Conservation (phyloP, 2,797 vertebrate genomes). For the Artibeus jamaicensis region DNA sequence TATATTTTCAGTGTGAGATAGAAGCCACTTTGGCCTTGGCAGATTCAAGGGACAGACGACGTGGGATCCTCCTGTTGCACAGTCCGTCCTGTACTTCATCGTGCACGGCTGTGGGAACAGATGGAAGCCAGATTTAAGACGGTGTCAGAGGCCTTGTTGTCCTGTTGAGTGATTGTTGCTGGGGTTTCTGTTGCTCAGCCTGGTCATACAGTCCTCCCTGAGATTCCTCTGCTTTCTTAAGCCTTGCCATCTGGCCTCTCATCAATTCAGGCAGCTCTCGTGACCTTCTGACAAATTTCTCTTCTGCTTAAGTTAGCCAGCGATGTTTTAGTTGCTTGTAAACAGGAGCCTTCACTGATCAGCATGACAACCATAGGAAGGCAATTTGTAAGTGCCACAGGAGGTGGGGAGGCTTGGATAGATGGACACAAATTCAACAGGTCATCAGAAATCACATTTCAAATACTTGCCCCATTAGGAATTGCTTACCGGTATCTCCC, state of each 20-base stretch:
- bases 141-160: background rate
- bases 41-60: background rate
- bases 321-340: background rate
- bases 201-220: background rate
- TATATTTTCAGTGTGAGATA: background rate
- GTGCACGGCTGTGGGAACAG: background rate
- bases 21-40: background rate
- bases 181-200: background rate
- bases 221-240: background rate
- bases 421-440: background rate
- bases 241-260: background rate
- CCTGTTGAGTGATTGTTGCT: background rate
- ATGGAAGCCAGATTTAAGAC: background rate
- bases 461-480: background rate
- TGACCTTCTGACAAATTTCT: conserved; percentile 8
- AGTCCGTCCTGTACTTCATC: background rate
- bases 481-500: background rate
- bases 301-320: background rate
- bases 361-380: background rate
- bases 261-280: background rate
- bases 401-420: background rate
- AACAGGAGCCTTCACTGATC: background rate
- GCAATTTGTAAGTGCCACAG: background rate
- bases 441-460: conserved; percentile 30
- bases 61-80: background rate